phyloP scores from a whole-genome alignment of 2,797 vertebrate genomes.

The Acrossocheilus fasciatus region DNA sequence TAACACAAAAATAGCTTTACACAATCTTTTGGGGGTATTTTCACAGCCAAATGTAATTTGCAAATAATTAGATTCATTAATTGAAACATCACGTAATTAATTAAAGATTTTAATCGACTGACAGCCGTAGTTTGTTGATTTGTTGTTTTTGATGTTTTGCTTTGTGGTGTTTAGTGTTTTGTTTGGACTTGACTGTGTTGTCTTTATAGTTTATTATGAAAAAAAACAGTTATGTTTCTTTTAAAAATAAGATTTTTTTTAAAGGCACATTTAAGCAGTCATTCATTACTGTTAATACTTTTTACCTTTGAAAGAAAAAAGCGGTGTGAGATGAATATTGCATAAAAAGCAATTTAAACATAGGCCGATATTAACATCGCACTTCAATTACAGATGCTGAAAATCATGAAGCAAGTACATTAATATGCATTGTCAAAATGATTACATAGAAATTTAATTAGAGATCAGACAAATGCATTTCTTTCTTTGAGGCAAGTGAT shows the following conservation, averaged over 20 bases:
- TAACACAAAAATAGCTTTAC: no score
- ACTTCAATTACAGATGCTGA: background rate
- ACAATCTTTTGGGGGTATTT: no score
- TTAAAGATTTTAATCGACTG: no score
- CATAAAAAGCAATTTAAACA: background rate
- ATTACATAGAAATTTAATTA: background rate
- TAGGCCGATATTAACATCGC: background rate
- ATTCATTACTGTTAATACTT: background rate
- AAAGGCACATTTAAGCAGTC: background rate
- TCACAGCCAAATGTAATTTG: no score
- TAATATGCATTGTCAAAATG: background rate
- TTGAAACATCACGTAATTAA: no score
- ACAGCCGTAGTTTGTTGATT: no score
- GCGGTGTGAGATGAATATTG: background rate
- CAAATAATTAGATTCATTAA: no score
- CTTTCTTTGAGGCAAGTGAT: background rate
- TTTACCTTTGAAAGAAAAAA: background rate
- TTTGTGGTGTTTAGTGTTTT: background rate
- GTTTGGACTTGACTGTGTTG: background rate
- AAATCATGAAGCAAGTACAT: background rate
- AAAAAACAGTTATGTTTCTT: background rate
- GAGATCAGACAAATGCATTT: background rate
- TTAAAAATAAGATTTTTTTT: background rate
- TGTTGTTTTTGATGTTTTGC: no score
- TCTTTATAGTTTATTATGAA: background rate